Evolutionary conservation across 2,888 invertebrate species (phyloP).

Genomic region (Bugula neritina): DNA sequence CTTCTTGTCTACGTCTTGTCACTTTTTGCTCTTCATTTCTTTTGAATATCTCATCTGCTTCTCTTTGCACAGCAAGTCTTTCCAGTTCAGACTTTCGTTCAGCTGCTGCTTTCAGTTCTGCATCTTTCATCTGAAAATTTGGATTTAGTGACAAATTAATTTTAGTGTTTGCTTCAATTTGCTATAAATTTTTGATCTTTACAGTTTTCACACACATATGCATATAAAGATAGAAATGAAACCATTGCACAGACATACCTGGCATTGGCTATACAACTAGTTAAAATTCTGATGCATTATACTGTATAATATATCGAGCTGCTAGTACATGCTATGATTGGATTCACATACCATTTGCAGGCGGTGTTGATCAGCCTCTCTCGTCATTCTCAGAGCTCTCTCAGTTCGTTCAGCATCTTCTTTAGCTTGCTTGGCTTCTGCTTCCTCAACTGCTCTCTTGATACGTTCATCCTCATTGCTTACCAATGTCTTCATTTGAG

Average conservation of each 20-base stretch:
- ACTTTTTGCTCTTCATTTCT: slow-evolving; percentile 47
- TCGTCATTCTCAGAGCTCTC: slow-evolving; percentile 36
- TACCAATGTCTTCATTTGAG: slow-evolving; percentile 46
- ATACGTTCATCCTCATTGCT: slow-evolving; percentile 51
- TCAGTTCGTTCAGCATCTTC: slow-evolving; percentile 45
- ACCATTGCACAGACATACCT: too few species aligned
- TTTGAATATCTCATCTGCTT: slow-evolving; percentile 49
- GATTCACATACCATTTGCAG: slow-evolving; percentile 38
- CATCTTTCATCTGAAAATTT: slow-evolving; percentile 37
- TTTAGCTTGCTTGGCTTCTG: slow-evolving; percentile 40
- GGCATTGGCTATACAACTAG: too few species aligned
- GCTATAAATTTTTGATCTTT: too few species aligned
- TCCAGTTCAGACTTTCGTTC: slow-evolving; percentile 44
- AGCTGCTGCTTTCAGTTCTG: slow-evolving; percentile 40
- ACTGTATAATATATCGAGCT: too few species aligned
- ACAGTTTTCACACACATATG: too few species aligned
- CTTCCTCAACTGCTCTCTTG: slow-evolving; percentile 42
- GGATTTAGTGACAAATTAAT: too few species aligned
- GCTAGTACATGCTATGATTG: too few species aligned
- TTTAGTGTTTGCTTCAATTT: too few species aligned
- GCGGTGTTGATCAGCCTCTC: slow-evolving; percentile 43
- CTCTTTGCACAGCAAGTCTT: slow-evolving; percentile 42
- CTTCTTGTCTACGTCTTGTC: slow-evolving; percentile 36
- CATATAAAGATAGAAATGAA: too few species aligned
- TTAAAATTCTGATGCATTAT: too few species aligned